These are phyloP conservation scores for Sarcophilus harrisii DNA, from an alignment of 2,797 vertebrate species.

Conservation along the genomic window DNA sequence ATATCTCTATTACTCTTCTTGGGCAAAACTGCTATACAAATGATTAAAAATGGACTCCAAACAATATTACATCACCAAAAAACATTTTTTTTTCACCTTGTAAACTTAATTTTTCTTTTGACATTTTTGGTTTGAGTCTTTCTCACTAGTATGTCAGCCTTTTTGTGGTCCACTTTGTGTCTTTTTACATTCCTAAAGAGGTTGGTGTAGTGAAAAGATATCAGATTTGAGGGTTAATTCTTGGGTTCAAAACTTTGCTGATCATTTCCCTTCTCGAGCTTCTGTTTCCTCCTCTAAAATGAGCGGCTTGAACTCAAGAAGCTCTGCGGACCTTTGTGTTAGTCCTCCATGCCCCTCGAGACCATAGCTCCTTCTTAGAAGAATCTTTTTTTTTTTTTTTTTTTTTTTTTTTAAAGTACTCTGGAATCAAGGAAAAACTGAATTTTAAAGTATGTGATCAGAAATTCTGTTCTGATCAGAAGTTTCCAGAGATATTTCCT, in stretches of 20 bases:
- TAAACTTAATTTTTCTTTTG: neutral
- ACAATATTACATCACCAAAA: neutral
- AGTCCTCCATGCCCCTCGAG: no score
- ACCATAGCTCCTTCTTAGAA: neutral
- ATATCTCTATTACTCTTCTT: neutral
- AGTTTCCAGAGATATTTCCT: neutral
- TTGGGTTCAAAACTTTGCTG: neutral
- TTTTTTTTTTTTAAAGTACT: neutral
- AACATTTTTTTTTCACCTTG: neutral
- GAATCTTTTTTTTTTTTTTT: neutral
- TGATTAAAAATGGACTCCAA: neutral
- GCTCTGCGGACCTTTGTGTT: neutral
- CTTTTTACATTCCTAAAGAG: neutral
- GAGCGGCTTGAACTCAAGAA: neutral
- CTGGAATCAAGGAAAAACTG: neutral
- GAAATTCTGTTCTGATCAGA: neutral
- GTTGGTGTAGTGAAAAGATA: neutral
- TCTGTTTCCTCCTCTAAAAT: neutral
- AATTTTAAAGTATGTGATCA: neutral
- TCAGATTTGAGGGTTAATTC: neutral
- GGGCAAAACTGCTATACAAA: neutral
- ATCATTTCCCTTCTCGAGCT: neutral
- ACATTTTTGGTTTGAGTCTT: neutral
- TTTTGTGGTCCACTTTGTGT: neutral
- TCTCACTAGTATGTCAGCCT: neutral